Conservation (phyloP, 2,797 vertebrate genomes). For the Platyrinchus mystaceus region DNA sequence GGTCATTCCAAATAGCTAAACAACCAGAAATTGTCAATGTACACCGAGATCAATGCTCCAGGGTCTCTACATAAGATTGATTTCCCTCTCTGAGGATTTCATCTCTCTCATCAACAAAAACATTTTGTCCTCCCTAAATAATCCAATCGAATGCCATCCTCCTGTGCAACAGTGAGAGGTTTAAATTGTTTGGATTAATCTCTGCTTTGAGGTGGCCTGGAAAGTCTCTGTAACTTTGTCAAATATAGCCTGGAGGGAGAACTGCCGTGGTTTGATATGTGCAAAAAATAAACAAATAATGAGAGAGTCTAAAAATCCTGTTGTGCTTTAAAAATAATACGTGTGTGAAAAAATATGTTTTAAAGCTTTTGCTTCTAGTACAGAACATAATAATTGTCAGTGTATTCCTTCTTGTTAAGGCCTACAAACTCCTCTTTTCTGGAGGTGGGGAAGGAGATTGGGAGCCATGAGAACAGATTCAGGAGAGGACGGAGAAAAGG, state of each 20-base stretch:
- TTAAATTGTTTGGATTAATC: constrained; percentile 68
- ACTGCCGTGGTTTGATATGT: not conserved
- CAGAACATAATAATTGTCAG: not conserved
- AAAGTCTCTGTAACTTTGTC: constrained; percentile 45
- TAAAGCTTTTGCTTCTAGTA: not conserved
- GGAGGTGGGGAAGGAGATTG: not conserved
- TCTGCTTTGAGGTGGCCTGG: constrained; percentile 16
- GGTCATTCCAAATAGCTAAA: constrained; percentile 83
- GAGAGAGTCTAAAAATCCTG: not conserved
- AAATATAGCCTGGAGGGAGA: constrained; percentile 29
- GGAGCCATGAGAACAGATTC: not conserved
- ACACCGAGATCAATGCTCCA: constrained; percentile 81
- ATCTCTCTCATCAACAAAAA: constrained; percentile 87
- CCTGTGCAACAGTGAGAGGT: constrained; percentile 63
- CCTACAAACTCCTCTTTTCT: not conserved
- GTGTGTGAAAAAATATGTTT: not conserved
- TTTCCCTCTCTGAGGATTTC: constrained; percentile 86
- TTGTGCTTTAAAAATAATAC: constrained; percentile 31
- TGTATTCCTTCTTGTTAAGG: not conserved
- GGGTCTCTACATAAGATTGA: constrained; percentile 84
- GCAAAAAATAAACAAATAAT: constrained; percentile 40
- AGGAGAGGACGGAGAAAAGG: not conserved
- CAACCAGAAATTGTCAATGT: constrained; percentile 86
- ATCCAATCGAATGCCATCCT: constrained; percentile 81
- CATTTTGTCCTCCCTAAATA: constrained; percentile 87